Conservation (phyloP, 2,888 invertebrate species). For the Polydesmus complanatus region DNA sequence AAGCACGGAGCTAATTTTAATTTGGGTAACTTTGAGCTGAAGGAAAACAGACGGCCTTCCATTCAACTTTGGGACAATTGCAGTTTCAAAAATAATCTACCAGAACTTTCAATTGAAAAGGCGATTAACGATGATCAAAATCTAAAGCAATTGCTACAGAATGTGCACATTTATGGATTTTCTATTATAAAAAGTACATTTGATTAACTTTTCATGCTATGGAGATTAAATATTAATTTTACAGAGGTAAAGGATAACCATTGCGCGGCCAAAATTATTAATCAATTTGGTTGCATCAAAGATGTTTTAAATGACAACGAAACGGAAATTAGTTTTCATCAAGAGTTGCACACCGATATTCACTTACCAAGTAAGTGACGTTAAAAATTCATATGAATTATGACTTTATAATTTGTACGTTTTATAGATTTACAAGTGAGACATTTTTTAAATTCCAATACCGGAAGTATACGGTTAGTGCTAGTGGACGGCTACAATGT, state of each 20-base stretch:
- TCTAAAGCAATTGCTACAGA: constrained; percentile 26
- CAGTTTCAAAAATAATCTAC: constrained; percentile 26
- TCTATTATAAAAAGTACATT: constrained; percentile 24
- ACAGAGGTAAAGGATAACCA: no score
- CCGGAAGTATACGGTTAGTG: constrained; percentile 23
- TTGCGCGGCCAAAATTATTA: no score
- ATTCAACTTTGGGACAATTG: constrained; percentile 27
- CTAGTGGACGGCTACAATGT: constrained; percentile 30
- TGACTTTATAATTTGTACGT: no score
- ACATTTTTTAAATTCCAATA: constrained; percentile 26
- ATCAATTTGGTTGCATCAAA: no score
- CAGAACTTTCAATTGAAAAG: constrained; percentile 28
- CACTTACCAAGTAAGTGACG: no score
- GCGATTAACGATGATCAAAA: constrained; percentile 27
- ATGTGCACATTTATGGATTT: constrained; percentile 28
- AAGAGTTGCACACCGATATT: no score
- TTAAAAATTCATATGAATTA: no score
- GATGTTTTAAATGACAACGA: no score
- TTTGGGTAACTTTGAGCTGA: constrained; percentile 25
- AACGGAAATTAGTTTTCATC: no score
- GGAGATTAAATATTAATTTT: no score
- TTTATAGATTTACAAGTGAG: constrained; percentile 27
- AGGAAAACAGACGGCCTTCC: constrained; percentile 20
- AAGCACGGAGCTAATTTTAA: constrained; percentile 28
- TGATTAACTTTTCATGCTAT: no score